Conservation (phyloP, 1,140 invertebrate species). For the Aphis gossypii region DNA sequence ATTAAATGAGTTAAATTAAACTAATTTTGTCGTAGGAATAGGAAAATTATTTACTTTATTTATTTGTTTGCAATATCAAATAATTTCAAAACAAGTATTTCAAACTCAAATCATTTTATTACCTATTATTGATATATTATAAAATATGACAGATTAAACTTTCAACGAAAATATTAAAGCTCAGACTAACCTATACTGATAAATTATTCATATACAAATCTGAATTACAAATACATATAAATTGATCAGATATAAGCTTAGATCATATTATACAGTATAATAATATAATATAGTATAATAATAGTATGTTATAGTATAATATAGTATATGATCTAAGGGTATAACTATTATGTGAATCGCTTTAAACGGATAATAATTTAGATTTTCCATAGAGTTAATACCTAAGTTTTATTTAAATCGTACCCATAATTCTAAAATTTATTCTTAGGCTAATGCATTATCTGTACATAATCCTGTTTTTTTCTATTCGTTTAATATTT, state of each 20-base stretch:
- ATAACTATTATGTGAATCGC: background rate
- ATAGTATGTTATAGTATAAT: too few species aligned
- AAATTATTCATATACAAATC: background rate
- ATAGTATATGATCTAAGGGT: background rate
- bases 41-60: background rate
- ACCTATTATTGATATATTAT: too few species aligned
- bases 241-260: background rate
- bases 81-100: background rate
- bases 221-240: background rate
- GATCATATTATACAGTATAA: too few species aligned
- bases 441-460: background rate
- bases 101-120: background rate
- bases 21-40: background rate
- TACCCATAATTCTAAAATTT: background rate
- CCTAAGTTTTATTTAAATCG: too few species aligned
- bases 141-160: background rate
- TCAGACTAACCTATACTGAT: background rate
- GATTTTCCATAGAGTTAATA: background rate
- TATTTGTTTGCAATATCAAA: background rate
- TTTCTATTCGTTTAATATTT: background rate
- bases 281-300: too few species aligned
- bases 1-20: background rate
- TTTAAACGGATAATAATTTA: background rate
- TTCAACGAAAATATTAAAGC: background rate
- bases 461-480: background rate